Evolutionary conservation across 1,140 invertebrate genomes (phyloP).

Genomic region (Aphaenogaster ashmeadi): DNA sequence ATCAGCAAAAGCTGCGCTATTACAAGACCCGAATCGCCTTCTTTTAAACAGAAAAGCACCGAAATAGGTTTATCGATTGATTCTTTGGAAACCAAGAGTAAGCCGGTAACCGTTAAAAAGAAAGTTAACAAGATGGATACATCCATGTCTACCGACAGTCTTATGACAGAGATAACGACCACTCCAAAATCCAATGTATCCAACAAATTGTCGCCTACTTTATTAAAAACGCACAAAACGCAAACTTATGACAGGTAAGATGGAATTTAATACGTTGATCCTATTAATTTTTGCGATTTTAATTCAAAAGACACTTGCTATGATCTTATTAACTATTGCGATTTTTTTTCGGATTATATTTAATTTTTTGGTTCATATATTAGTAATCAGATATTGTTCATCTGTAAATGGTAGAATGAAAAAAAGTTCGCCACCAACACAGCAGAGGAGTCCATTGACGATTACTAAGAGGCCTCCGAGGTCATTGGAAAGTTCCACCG

Average conservation of each 20-base stretch:
- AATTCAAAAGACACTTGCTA: background rate
- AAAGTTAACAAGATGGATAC: constrained; percentile 82
- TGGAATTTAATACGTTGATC: background rate
- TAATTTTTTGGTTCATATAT: background rate
- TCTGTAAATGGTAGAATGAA: constrained; percentile 58
- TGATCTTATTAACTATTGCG: background rate
- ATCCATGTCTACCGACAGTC: constrained; percentile 85
- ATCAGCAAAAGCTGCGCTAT: constrained; percentile 85
- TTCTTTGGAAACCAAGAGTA: constrained; percentile 87
- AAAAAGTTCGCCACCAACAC: constrained; percentile 81
- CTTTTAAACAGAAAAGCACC: constrained; percentile 81
- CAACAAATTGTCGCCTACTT: constrained; percentile 83
- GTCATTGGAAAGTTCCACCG: constrained; percentile 84
- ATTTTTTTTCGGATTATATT: background rate
- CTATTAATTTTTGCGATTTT: background rate
- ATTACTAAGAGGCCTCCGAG: constrained; percentile 74
- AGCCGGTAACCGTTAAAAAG: constrained; percentile 83
- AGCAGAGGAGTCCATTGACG: constrained; percentile 80
- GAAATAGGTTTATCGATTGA: constrained; percentile 87
- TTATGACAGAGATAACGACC: constrained; percentile 81
- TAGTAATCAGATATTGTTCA: background rate
- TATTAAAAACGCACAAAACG: constrained; percentile 76
- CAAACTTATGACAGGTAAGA: constrained; percentile 74
- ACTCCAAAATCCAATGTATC: constrained; percentile 81
- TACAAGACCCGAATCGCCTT: constrained; percentile 85